phyloP scores from a whole-genome alignment of 2,113 vertebrate species.

The Columba livia region DNA sequence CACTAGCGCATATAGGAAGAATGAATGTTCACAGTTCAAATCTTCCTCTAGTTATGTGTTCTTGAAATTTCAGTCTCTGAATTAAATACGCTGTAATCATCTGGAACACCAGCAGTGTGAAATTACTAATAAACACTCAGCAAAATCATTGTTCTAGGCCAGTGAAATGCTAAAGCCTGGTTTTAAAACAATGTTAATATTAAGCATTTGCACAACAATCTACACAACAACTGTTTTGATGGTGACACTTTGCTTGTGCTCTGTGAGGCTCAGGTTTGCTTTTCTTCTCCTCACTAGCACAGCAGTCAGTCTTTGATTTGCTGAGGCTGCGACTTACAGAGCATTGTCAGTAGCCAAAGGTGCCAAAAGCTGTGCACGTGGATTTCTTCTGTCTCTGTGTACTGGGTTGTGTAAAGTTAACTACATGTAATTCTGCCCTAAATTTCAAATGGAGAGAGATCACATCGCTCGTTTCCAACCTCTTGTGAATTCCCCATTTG shows the following conservation, averaged over 20 bases:
- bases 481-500: not conserved
- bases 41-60: not conserved
- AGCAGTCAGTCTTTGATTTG: not conserved
- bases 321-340: not conserved
- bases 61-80: not conserved
- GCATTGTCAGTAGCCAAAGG: not conserved
- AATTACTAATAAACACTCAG: not conserved
- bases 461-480: not conserved
- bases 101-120: not conserved
- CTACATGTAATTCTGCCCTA: not conserved
- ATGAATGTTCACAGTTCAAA: not conserved
- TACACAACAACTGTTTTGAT: not conserved
- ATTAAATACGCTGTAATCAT: not conserved
- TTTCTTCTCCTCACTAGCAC: not conserved
- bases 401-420: not conserved
- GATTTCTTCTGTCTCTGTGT: not conserved
- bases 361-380: not conserved
- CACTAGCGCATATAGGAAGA: not conserved
- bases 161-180: not conserved
- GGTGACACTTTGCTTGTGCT: not conserved
- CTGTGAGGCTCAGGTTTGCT: not conserved
- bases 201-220: not conserved
- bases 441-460: not conserved
- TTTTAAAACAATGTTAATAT: not conserved
- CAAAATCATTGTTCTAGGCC: not conserved